Base-by-base conservation (phyloP, 2,113 vertebrate genomes). In the Boleophthalmus pectinirostris region DNA sequence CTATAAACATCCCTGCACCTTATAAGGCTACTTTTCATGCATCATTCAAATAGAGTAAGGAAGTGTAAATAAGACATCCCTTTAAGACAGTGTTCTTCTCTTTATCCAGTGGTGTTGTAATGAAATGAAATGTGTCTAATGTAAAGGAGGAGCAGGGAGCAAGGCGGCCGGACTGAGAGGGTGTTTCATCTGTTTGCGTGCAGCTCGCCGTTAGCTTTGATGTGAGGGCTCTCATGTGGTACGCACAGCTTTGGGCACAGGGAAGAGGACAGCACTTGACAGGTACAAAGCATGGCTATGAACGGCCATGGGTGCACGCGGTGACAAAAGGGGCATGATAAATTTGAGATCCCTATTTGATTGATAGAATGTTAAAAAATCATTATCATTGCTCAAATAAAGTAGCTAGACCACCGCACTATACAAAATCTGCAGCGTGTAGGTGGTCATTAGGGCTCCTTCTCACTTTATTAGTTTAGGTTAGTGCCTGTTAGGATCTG, bases 281-380 rank as follows among this genome's bases (percentile, higher is more conserved):
- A 92, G 92, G 93, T 93, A 93, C 90, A 93, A 92, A 93, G 91
- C 88, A 84, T 64, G 87, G 86, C 89, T 89, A 88, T 91, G 89
- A 90, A 90, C 69, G 81, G 90, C 91, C 90, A 90, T 68, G 83
- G 91, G 83, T 82, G 88, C 65, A 78, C 83, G 85, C 74, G 73
- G 87, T 57, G 78, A 82, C 81, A 70, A 84, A 54, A 86, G 81
- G 86, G 77, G 80, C 76, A 87, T 72, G 74, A 78, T 86, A 76
- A 82, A 86, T 87, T 85, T 84, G 67, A 75, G 82, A 70, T 76
- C 72, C 67, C n/a, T 38, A 64, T 64, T 64, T 21, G 1, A 38
- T 43, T 64, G 21, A 13, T 12, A 64, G 18, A 35, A 65, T 58
- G 73, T 71, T 64, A 51, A 78, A n/a, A 80, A 75, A 82, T 72